A percentile compares a stretch with the other conserved stretches of the same genome.
phyloP scores from a whole-genome alignment of 1,140 invertebrate species.

The Drosophila pseudoobscura region DNA sequence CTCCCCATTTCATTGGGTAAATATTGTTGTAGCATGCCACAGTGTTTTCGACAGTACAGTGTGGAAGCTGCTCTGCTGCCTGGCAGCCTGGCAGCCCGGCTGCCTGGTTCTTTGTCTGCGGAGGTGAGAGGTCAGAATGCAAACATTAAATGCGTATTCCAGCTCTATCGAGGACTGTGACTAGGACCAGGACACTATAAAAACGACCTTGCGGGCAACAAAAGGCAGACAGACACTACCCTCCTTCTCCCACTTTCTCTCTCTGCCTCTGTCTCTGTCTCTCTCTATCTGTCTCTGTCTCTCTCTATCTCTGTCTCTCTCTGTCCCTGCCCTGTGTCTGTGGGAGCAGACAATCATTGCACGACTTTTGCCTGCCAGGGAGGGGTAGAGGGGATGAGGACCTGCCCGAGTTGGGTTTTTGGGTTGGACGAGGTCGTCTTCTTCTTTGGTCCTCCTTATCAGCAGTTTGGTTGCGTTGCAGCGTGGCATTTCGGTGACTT shows the following conservation, averaged over 20 bases:
- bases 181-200: slow-evolving; percentile 62
- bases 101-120: slow-evolving; percentile 41
- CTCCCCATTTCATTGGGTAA: slow-evolving; percentile 58
- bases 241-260: slow-evolving; percentile 12
- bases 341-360: slow-evolving; percentile 51
- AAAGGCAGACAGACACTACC: slow-evolving; percentile 58
- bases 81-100: slow-evolving; percentile 11
- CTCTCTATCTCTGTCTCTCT: too few relatives aligned
- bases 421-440: slow-evolving; percentile 23
- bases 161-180: slow-evolving; percentile 37
- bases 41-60: slow-evolving; percentile 46
- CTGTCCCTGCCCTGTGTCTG: slow-evolving; percentile 2
- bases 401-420: background rate
- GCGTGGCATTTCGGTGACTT: slow-evolving; percentile 77
- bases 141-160: slow-evolving; percentile 65
- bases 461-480: slow-evolving; percentile 73
- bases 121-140: slow-evolving; percentile 60
- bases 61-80: slow-evolving; percentile 34
- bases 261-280: slow-evolving; percentile 2
- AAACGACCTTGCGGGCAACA: slow-evolving; percentile 77
- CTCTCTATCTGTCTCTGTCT: slow-evolving; percentile 6
- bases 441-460: slow-evolving; percentile 65
- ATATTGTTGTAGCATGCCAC: slow-evolving; percentile 73
- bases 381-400: slow-evolving; percentile 6
- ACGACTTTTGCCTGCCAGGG: slow-evolving; percentile 46